Evolutionary conservation across 2,888 invertebrate species (phyloP).

Genomic region (Lepidonotus clava): DNA sequence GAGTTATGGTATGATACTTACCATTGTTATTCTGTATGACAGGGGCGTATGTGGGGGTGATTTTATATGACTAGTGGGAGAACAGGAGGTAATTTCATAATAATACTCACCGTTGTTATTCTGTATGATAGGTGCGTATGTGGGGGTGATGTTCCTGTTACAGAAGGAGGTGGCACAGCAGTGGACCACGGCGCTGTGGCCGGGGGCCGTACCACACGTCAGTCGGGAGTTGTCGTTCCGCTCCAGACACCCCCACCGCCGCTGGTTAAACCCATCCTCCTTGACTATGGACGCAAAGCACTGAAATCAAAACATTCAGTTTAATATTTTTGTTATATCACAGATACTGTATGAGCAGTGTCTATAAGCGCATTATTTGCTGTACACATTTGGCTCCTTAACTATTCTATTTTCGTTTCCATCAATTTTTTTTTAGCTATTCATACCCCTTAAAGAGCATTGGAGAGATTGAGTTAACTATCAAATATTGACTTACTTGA

Average conservation of each 20-base stretch:
- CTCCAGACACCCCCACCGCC: slow-evolving; percentile 60
- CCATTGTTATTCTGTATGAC: slow-evolving; percentile 5
- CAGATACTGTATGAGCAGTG: no score
- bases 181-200: slow-evolving; percentile 51
- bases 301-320: slow-evolving; percentile 51
- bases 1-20: slow-evolving; percentile 49
- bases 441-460: no score
- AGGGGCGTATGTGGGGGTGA: slow-evolving; percentile 55
- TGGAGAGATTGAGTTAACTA: no score
- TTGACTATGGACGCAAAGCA: slow-evolving; percentile 60
- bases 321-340: not conserved
- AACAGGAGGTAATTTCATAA: no score
- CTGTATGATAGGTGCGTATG: slow-evolving; percentile 32
- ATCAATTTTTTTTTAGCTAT: no score
- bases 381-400: no score
- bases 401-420: no score
- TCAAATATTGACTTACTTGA: no score
- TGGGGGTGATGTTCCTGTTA: slow-evolving; percentile 57
- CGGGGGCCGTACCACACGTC: slow-evolving; percentile 60
- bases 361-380: no score
- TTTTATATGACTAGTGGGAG: no score
- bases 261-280: slow-evolving; percentile 53
- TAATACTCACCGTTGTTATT: slow-evolving; percentile 39
- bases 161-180: slow-evolving; percentile 61
- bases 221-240: slow-evolving; percentile 53